Percentiles rank a stretch among this genome's conserved stretches.
Conservation (phyloP, 2,888 invertebrate genomes). For the Drosophila hawaiiensis region DNA sequence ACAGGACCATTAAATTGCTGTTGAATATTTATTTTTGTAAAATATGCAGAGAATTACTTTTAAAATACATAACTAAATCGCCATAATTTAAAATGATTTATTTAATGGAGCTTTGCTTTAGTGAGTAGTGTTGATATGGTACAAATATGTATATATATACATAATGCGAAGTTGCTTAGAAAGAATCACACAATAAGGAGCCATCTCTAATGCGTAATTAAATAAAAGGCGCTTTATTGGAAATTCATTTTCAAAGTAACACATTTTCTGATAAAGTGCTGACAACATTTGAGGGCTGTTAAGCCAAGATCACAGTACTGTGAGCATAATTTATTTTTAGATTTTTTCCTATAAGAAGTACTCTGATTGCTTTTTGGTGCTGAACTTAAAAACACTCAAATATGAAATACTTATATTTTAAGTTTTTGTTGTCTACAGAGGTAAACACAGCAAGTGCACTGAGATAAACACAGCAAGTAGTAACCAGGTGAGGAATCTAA, state of each 20-base stretch:
- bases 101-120: neutral
- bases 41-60: neutral
- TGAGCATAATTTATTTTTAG: neutral
- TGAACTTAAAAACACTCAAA: neutral
- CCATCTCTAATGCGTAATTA: neutral
- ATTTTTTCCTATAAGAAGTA: neutral
- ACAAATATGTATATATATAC: neutral
- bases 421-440: neutral
- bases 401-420: neutral
- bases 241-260: neutral
- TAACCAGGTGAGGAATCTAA: neutral
- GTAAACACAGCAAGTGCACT: neutral
- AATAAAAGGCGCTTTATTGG: neutral
- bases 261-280: neutral
- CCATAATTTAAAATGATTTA: neutral
- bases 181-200: neutral
- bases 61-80: neutral
- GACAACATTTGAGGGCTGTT: neutral
- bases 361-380: neutral
- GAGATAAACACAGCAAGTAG: neutral
- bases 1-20: neutral
- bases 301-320: neutral
- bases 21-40: constrained; percentile 2
- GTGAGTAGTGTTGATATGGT: neutral
- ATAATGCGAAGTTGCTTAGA: neutral